Percentiles rank a stretch among this genome's conserved stretches.
These are phyloP conservation scores for Cacatua alba DNA, from an alignment of 2,113 vertebrate genomes.

Conservation along the genomic window DNA sequence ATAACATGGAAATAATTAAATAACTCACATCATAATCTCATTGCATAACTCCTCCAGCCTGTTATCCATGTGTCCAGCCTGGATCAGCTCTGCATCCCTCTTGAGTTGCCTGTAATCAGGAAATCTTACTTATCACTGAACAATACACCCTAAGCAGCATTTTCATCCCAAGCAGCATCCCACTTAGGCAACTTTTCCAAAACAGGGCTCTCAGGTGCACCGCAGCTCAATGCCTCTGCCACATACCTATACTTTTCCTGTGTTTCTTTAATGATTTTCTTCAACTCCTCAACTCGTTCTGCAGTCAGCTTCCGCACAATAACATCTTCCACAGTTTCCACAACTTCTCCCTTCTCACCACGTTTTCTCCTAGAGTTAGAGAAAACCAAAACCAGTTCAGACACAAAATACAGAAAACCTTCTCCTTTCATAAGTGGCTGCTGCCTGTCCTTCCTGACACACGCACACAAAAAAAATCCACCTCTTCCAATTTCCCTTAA, in stretches of 20 bases:
- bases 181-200: background rate
- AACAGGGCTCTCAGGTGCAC: background rate
- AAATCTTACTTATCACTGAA: background rate
- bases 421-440: background rate
- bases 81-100: constrained; percentile 95
- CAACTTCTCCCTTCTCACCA: constrained; percentile 97
- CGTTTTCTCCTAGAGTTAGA: constrained; percentile 87
- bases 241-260: constrained; percentile 94
- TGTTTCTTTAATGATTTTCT: constrained; percentile 95
- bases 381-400: background rate
- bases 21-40: constrained; percentile 89
- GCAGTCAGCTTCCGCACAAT: constrained; percentile 94
- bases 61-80: constrained; percentile 92
- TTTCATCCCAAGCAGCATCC: background rate
- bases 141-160: background rate
- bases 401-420: background rate
- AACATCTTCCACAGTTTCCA: constrained; percentile 98
- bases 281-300: constrained; percentile 95
- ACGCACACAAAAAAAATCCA: background rate
- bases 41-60: constrained; percentile 93
- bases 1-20: background rate
- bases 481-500: background rate
- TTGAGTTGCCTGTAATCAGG: constrained; percentile 87
- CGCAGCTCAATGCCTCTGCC: background rate
- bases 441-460: background rate